A percentile compares a stretch with the other conserved stretches of the same genome.
Evolutionary conservation across 2,113 vertebrate genomes (phyloP).

Genomic region (Ancistrus triradiatus): DNA sequence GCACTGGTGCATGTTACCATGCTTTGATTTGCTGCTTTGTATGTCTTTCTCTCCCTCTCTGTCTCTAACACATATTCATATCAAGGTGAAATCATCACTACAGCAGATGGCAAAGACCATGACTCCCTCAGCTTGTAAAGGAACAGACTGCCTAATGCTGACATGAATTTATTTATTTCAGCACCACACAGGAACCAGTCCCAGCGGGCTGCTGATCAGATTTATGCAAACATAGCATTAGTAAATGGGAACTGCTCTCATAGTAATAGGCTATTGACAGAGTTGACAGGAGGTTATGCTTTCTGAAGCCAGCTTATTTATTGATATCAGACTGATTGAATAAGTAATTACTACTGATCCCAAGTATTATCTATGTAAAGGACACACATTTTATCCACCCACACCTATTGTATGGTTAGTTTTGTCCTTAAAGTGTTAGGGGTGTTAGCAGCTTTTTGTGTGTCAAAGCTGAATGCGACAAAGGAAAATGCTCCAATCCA

Average conservation of each 20-base stretch:
- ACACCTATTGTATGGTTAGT: not conserved
- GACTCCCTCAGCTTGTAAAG: not conserved
- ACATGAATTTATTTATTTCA: conserved; percentile 27
- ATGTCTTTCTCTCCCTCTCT: not conserved
- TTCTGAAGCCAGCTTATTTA: not conserved
- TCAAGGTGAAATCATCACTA: conserved; percentile 25
- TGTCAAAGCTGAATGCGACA: not conserved
- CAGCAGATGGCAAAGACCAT: conserved; percentile 28
- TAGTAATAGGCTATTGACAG: not conserved
- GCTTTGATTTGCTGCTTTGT: not conserved
- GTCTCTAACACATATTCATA: conserved; percentile 13
- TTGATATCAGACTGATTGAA: not conserved
- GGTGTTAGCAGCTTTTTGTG: not conserved
- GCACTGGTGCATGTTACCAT: not conserved
- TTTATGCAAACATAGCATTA: not conserved
- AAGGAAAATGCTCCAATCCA: not conserved
- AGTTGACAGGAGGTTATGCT: not conserved
- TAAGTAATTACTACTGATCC: not conserved
- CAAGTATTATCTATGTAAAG: not conserved
- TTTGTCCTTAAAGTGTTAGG: not conserved
- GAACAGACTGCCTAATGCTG: conserved; percentile 3
- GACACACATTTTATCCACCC: not conserved
- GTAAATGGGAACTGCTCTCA: not conserved
- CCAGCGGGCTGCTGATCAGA: not conserved
- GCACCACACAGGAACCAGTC: not conserved